Percentiles rank a stretch among this genome's conserved stretches.
phyloP scores from a whole-genome alignment of 2,113 vertebrate genomes.

The Lagopus leucura region DNA sequence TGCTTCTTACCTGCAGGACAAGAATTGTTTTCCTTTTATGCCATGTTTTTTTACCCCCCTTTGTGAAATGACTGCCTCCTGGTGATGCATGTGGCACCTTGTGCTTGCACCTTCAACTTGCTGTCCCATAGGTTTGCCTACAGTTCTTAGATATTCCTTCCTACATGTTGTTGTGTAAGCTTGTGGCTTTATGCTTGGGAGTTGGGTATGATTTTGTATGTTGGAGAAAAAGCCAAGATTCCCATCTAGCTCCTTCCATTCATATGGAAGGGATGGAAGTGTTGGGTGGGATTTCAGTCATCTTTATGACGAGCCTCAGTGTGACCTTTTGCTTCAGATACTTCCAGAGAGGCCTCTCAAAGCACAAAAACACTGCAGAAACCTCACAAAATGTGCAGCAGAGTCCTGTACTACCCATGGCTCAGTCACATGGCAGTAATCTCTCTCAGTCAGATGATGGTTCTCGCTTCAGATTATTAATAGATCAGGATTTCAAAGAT shows the following conservation, averaged over 20 bases:
- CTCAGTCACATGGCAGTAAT: neutral
- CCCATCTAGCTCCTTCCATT: neutral
- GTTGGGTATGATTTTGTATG: neutral
- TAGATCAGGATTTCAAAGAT: constrained; percentile 26
- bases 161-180: neutral
- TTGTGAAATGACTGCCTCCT: neutral
- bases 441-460: neutral
- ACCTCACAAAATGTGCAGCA: neutral
- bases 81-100: neutral
- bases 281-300: neutral
- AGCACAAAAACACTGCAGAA: neutral
- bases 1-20: neutral
- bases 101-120: neutral
- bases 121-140: neutral
- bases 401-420: neutral
- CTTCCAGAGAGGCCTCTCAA: neutral
- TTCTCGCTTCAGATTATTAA: constrained; percentile 22
- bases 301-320: neutral
- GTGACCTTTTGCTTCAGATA: neutral
- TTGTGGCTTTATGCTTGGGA: neutral
- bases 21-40: neutral
- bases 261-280: accelerated
- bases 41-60: neutral
- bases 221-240: neutral
- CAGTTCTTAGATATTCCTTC: neutral